Percentiles rank a stretch among this genome's conserved stretches.
Evolutionary conservation across 2,888 invertebrate genomes (phyloP).

Genomic region (Polydrusus pterygomalis): DNA sequence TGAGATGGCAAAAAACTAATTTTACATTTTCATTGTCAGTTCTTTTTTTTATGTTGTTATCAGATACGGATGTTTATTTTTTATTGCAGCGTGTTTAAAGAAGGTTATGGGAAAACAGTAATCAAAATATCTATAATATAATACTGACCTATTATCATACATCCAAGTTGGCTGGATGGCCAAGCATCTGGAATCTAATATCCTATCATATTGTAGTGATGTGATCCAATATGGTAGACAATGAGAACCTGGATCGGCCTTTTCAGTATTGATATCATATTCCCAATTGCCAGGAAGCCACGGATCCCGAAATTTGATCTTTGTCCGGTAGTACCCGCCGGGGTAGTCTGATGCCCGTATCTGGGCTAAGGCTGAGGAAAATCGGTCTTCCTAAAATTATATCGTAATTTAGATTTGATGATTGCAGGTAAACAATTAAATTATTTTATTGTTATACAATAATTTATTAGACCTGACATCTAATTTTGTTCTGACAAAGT

Average conservation of each 20-base stretch:
- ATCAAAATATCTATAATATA: conserved; percentile 41
- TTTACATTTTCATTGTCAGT: too few species aligned
- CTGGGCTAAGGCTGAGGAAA: conserved; percentile 67
- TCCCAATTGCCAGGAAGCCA: conserved; percentile 78
- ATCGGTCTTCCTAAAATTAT: conserved; percentile 70
- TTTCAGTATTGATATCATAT: conserved; percentile 67
- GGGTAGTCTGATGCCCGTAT: conserved; percentile 68
- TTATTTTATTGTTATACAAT: too few species aligned
- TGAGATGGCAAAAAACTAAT: too few species aligned
- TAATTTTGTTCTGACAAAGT: too few species aligned
- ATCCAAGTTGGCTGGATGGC: conserved; percentile 91
- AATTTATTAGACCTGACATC: too few species aligned
- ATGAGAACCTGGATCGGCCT: conserved; percentile 71
- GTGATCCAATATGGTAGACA: conserved; percentile 85
- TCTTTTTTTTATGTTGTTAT: too few species aligned
- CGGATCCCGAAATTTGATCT: conserved; percentile 75
- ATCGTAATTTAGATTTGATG: neutral
- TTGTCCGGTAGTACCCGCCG: conserved; percentile 74
- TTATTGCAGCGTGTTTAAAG: too few species aligned
- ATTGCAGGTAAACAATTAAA: neutral
- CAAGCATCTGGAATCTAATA: conserved; percentile 81
- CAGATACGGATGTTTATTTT: too few species aligned
- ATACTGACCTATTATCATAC: conserved; percentile 76
- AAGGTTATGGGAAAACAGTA: too few species aligned
- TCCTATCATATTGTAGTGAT: conserved; percentile 75